Evolutionary conservation across 2,888 invertebrate species (phyloP), one percentile per base, ranked within the genome.

Genomic region (Chymomyza amoena): DNA sequence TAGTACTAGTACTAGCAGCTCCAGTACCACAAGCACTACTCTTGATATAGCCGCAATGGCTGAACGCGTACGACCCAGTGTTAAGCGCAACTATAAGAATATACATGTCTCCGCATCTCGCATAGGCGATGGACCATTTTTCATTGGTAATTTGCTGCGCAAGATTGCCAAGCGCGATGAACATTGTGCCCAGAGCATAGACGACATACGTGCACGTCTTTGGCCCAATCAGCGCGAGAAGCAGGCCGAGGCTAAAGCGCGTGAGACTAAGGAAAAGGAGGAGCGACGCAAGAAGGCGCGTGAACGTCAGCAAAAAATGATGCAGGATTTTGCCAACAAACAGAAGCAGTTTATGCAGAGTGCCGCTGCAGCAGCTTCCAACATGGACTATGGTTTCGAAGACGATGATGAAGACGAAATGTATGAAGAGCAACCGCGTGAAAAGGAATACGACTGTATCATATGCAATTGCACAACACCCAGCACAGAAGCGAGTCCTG

Each of bases 391-490:
- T 81, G 91, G 91, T 0, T 56, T 77, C 9, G 89, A 89, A 63
- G 83, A 89, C 64, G 90, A 89, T 4, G 95, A 95, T 93, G 92
- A 92, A 57, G 93, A 93, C 64, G 94, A 93, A 25, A 93, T 93
- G 75, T 93, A 92, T 72, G 93, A 93, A 77, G 93, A 93, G 84
- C 94, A 94, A 78, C 92, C 92, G 39, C 89, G 93, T 16, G 94
- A 94, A 79, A 93, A 94, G 80, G 96, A 97, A 91, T 98, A 97
- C 92, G 97, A 98, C 92, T 99, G 99, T 93, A 98, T 97, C 75
- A 99, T 99, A 84, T 99, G 99, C 92, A 97, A 96, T 92, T 96
- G 97, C 90, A 96, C 96, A 72, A 95, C 96, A 50, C 95, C 97
- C 20, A 96, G 97, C 88, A 96, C 96, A 0, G 95, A 96, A 77